Conservation (phyloP, 2,113 vertebrate species). For the Numenius arquata region DNA sequence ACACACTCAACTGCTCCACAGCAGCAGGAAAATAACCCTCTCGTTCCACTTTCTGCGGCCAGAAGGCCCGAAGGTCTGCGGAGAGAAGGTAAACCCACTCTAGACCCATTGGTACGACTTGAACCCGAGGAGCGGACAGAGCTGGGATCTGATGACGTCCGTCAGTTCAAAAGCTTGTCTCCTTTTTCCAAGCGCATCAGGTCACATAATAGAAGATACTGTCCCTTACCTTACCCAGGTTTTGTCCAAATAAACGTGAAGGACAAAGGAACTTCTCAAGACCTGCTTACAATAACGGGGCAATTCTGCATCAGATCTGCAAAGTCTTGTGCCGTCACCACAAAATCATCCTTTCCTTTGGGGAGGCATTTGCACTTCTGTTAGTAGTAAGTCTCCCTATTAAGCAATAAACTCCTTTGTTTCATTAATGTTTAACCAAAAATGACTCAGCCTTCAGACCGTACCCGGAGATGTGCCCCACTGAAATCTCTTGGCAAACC, state of each 20-base stretch:
- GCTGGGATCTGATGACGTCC: too few relatives aligned
- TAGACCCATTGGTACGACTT: background rate
- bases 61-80: background rate
- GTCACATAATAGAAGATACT: background rate
- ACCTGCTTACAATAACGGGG: background rate
- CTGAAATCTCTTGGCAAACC: background rate
- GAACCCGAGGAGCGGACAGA: background rate
- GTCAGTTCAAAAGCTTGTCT: background rate
- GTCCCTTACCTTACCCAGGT: background rate
- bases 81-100: background rate
- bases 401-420: background rate
- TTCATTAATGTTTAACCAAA: background rate
- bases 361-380: background rate
- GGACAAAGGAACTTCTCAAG: background rate
- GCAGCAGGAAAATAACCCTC: background rate
- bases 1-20: background rate
- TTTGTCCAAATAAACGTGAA: background rate
- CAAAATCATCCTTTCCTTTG: background rate
- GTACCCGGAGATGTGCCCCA: background rate
- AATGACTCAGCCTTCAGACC: background rate
- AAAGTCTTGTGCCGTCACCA: background rate
- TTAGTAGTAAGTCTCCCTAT: too few relatives aligned
- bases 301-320: background rate
- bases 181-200: background rate
- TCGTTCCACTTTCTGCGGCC: background rate